Conservation (phyloP, 2,888 invertebrate species). For the Ametastegia equiseti region DNA sequence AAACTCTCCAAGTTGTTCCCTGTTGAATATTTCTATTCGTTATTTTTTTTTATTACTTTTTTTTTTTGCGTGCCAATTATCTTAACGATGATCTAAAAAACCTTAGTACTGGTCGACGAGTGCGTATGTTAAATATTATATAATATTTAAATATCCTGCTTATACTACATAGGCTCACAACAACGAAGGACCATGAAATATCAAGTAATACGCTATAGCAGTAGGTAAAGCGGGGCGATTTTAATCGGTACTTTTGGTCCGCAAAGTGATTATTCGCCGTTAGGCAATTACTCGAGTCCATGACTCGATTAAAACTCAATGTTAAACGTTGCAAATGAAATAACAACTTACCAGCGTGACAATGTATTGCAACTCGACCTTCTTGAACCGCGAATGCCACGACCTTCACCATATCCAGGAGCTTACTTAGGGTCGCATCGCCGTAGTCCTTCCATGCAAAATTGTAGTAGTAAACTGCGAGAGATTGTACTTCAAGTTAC, state of each 20-base stretch:
- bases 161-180: not conserved
- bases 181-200: not conserved
- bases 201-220: not conserved
- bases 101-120: not conserved
- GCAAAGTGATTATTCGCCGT: not conserved
- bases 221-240: not conserved
- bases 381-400: constrained; percentile 89
- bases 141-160: not conserved
- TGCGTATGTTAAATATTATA: not conserved
- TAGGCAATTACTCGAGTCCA: not conserved
- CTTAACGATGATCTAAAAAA: not conserved
- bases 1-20: not conserved
- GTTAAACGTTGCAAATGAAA: not conserved
- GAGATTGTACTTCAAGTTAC: constrained; percentile 4
- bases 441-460: constrained; percentile 93
- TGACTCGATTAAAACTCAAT: not conserved
- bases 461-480: constrained; percentile 92
- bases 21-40: no score
- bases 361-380: constrained; percentile 91
- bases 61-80: not conserved
- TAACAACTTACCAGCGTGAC: constrained; percentile 85
- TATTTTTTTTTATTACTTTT: not conserved
- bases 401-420: constrained; percentile 95
- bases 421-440: constrained; percentile 84
- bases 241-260: not conserved